Evolutionary conservation across 2,888 invertebrate genomes (phyloP).

Genomic region (Hemaris fuciformis): DNA sequence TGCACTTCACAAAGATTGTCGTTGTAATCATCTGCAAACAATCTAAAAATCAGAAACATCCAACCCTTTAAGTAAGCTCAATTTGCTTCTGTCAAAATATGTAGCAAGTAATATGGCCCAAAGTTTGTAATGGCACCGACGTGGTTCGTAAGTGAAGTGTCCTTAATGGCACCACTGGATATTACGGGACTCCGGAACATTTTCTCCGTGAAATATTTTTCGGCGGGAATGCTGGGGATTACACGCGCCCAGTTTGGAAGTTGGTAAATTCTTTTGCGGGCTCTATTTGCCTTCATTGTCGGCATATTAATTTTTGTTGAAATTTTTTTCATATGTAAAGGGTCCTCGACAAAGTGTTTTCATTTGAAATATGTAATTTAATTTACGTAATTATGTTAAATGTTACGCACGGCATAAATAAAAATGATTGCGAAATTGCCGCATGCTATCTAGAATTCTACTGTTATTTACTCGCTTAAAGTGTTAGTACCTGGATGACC

Average conservation of each 20-base stretch:
- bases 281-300: slow-evolving; percentile 17
- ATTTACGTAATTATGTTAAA: background rate
- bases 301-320: background rate
- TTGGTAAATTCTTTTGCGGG: slow-evolving; percentile 20
- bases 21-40: too few species aligned
- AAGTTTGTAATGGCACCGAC: slow-evolving; percentile 61
- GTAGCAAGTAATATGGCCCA: slow-evolving; percentile 46
- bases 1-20: too few species aligned
- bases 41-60: background rate
- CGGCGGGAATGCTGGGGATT: slow-evolving; percentile 11
- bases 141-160: slow-evolving; percentile 48
- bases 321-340: background rate
- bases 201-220: slow-evolving; percentile 29
- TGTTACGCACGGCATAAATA: too few species aligned
- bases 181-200: slow-evolving; percentile 32
- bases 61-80: slow-evolving; percentile 31
- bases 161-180: slow-evolving; percentile 41
- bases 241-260: slow-evolving; percentile 26
- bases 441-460: too few species aligned
- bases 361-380: background rate
- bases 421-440: too few species aligned
- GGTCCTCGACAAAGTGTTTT: background rate
- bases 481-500: too few species aligned
- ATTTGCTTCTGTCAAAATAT: slow-evolving; percentile 34
- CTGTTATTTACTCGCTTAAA: too few species aligned